These are phyloP conservation scores for Anser brachyrhynchus DNA, from an alignment of 2,113 vertebrate genomes.

Conservation along the genomic window DNA sequence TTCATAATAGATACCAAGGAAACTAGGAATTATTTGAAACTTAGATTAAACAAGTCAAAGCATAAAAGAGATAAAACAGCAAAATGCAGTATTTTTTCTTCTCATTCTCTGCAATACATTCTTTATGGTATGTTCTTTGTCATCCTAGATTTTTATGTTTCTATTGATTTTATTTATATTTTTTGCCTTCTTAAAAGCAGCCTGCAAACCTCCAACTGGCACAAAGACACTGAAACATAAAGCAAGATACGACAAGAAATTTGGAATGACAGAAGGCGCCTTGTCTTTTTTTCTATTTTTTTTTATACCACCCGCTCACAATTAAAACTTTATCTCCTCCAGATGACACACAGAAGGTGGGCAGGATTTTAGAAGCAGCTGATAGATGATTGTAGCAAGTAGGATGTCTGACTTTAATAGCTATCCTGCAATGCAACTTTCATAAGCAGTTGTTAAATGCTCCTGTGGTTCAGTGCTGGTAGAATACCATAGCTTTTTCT, in stretches of 20 bases:
- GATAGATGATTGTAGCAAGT: slow-evolving; percentile 30
- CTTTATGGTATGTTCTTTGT: not conserved
- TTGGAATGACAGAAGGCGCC: slow-evolving; percentile 2
- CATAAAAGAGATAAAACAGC: not conserved
- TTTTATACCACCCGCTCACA: not conserved
- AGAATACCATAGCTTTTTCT: not conserved
- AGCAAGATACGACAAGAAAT: not conserved
- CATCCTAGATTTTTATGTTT: not conserved
- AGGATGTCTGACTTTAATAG: slow-evolving; percentile 34
- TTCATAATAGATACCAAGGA: not conserved
- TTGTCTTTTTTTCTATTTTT: not conserved
- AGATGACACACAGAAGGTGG: slow-evolving; percentile 36
- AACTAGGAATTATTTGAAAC: not conserved
- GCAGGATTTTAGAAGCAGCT: slow-evolving; percentile 42
- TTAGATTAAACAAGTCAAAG: not conserved
- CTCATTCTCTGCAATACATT: not conserved
- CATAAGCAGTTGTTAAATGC: not conserved
- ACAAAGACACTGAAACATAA: not conserved
- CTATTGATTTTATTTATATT: not conserved
- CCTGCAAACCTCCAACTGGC: not conserved
- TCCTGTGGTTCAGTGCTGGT: not conserved
- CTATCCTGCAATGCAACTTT: not conserved
- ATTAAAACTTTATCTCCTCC: slow-evolving; percentile 40
- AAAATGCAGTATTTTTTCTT: not conserved
- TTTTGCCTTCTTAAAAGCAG: not conserved